Base-by-base conservation (phyloP, 2,113 vertebrate species). In the Limnothrissa miodon region DNA sequence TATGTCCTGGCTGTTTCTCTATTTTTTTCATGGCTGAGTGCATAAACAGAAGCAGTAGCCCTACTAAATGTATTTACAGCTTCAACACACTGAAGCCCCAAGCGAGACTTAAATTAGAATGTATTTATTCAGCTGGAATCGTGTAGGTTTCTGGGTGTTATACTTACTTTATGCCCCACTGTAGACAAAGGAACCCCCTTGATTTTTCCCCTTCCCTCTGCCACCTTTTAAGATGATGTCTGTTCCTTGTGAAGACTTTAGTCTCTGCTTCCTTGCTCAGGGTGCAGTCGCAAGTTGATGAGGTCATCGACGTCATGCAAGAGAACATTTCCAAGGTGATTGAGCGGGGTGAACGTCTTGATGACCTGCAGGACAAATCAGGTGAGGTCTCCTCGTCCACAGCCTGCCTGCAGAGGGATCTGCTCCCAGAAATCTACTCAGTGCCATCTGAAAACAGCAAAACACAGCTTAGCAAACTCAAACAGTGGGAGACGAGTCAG, bases 311-410 rank as follows among this genome's bases (percentile, higher is more conserved):
- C 1, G 98, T 99, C 87, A 99, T 99, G 98, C 98, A 99, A 94
- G 98, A 99, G 92, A 99, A 99, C 93, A 99, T 99, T 93, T 99
- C 97, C 10, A 98, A 98, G 92, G 98, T 99, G 92, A 99, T 99
- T 21, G 98, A 99, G 89, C 95, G 98, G 87, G 98, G 98, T 39
- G 98, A 99, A 90, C 95, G 97, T 59, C 94, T 99, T 86, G 98
- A 99, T 74, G 98, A 99, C 89, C 95, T 99, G 83, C 98, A 99
- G 90, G 98, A 99, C 93, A 99, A 99, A 92, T 99, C 98, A 91
- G 98, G 98, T 99, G 93, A 84, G 87, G 85, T 11, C 1, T 15
- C 33, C 78, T 39, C 21, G 15, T 5, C 29, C 46, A 42, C 42
- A 42, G 2, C 42, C 42, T 2, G 6, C 42, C n/a, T n/a, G n/a